Evolutionary conservation across 2,797 vertebrate species (phyloP), one percentile per base, ranked within the genome.

Genomic region (Danio aesculapii): DNA sequence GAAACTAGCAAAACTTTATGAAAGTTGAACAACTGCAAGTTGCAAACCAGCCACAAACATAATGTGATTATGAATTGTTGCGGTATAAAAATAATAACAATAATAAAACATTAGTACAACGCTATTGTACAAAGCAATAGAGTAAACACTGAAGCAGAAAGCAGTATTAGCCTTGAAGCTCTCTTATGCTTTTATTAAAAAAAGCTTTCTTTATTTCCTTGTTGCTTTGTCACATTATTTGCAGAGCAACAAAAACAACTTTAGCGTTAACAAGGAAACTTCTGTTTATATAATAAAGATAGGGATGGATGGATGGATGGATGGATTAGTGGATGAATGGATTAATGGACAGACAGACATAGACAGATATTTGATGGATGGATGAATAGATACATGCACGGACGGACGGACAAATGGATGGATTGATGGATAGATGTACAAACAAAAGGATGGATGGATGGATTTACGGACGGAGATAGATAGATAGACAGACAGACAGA

Each of bases 1-100:
- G 30, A 70, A 70, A 55, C 50, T 12, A 55, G 62, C 13, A 17
- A 41, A 70, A 70, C 68, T 55, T 70, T 43, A 53, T 53, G 10
- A 53, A 52, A 68, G 12, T 47, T 47, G 44, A 66, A 47, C 14
- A 43, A 19, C 13, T 39, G 39, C n/a, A n/a, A n/a, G n/a, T 41
- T 52, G 13, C 50, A 53, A n/a, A 3, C 30, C 30, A 30, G 30
- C 8, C 66, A 52, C 5, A 13, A 52, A 1, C 10, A 52, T 13
- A 30, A 7, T 50, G 13, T 16, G 14, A 53, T n/a, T 41, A 41
- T 70, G 6, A 11, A 11, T 52, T 69, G 3, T 17, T 13, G 11
- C 17, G 5, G 52, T 8, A 9, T n/a, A 43, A 44, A 64, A 64
- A 44, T 12, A 30, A 30, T 30, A 30, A 30, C 1, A 30, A 30